Evolutionary conservation across 2,113 vertebrate genomes (phyloP).

Genomic region (Cololabis saira): DNA sequence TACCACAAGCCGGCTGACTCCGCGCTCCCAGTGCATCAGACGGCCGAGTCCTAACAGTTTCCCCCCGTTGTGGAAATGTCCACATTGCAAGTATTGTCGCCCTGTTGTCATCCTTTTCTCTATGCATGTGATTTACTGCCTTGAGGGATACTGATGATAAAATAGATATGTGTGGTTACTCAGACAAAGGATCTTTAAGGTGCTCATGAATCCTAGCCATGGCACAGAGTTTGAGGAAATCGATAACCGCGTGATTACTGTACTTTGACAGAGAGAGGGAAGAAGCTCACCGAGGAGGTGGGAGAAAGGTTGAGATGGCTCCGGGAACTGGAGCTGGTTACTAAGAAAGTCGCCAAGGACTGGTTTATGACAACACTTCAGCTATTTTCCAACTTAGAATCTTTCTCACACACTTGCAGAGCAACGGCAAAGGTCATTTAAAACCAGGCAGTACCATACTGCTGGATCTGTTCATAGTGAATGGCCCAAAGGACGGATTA

Average conservation of each 20-base stretch:
- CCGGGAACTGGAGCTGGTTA: too few species aligned
- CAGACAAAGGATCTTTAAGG: conserved; percentile 18
- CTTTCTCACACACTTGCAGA: conserved; percentile 38
- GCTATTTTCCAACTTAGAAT: conserved; percentile 49
- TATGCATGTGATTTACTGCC: conserved; percentile 29
- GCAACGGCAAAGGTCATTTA: conserved; percentile 60
- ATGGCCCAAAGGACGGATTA: conserved; percentile 46
- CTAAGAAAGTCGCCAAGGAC: too few species aligned
- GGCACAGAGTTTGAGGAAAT: conserved; percentile 51
- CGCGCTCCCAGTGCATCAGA: too few species aligned
- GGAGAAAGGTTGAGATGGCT: too few species aligned
- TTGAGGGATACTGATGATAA: conserved; percentile 44
- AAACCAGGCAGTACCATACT: conserved; percentile 44
- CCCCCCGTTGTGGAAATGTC: too few species aligned
- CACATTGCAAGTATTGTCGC: too few species aligned
- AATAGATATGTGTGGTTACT: conserved; percentile 29
- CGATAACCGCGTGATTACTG: conserved; percentile 64
- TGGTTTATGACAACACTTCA: conserved; percentile 40
- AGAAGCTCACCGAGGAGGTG: too few species aligned
- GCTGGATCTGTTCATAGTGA: conserved; percentile 56
- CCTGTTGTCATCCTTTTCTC: too few species aligned
- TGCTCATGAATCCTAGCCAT: conserved; percentile 53
- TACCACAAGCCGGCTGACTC: too few species aligned
- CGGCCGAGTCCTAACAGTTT: too few species aligned
- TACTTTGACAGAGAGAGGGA: conserved; percentile 27